Evolutionary conservation across 2,113 vertebrate genomes (phyloP), one percentile per base, ranked within the genome.

Genomic region (Antennarius striatus): DNA sequence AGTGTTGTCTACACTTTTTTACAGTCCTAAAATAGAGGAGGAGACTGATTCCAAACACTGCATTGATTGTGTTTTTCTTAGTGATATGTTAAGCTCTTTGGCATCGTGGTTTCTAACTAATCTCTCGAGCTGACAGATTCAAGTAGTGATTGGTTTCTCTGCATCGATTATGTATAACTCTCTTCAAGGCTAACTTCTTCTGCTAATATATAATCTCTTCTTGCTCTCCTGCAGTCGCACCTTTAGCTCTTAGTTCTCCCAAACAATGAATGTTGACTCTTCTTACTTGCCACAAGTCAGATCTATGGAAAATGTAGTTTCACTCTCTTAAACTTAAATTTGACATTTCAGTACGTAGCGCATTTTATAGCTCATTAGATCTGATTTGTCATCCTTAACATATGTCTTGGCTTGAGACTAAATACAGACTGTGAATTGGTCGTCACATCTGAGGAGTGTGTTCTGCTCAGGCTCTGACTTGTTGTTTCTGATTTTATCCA

Each of bases 121-220:
- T 82, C 65, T 68, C 69, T 72, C 56, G 64, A 59, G 52, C 65
- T 55, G 75, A 73, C 63, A 68, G 6, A 63, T 56, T 69, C 56
- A 30, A 40, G 32, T 52, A 56, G 66, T 71, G 71, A 78, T 78
- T 73, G 58, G 64, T 70, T 74, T 79, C 15, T 65, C 54, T 40
- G 63, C 72, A 59, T 54, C 67, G 70, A 36, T 77, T 77, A 80
- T 39, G 69, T 73, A 57, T 62, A 46, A 64, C 75, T 71, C 63
- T 45, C 63, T 52, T 63, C 49, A 28, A 66, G 60, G 68, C 64
- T 53, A 78, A 61, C 58, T 12, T 68, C 48, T 56, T 54, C 43
- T 68, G 59, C 59, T 60, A 64, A 66, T 79, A 61, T 36, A 67
- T 54, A 51, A 53, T 54, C 11, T 3, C 68, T 52, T 5, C 0